Evolutionary conservation across 2,113 vertebrate genomes (phyloP), one percentile per base, ranked within the genome.

Genomic region (Apteryx owenii): DNA sequence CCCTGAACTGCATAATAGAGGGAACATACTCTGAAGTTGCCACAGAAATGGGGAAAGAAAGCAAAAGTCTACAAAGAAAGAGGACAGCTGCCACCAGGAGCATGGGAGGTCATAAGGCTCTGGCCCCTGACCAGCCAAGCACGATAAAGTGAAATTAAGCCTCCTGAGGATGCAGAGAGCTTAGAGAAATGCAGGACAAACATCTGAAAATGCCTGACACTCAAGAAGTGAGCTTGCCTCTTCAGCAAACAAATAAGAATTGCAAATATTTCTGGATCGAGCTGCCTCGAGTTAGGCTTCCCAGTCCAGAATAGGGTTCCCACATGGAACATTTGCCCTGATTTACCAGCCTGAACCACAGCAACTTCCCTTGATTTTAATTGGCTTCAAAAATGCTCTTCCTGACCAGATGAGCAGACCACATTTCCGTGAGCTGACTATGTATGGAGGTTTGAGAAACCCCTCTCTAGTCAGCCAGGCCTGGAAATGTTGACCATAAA

Each of bases 41-140:
- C 71, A 91, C 31, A 90, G 76, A 91, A 94, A 93, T 73, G 9
- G 19, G 12, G 23, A 83, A 91, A 80, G 26, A 90, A 91, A 83
- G 58, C 12, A 85, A 73, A 94, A 94, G 42, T 42, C 2, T 70
- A 69, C 26, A 77, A 77, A 85, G 81, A 91, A 89, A 88, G 64
- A 81, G 40, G 89, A 66, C 17, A 83, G 71, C 77, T 76, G 53
- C 18, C 58, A 70, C 7, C 26, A 71, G 44, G 44, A 48, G 16
- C 31, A 38, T 0, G 0, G 1, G 23, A 90, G 68, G 76, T 77
- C 2, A 9, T 36, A 58, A 90, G 72, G 3, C 23, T 22, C 72
- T 66, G 28, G 79, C 62, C 29, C 12, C 21, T 81, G 36, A 25
- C n/a, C 38, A 84, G 60, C 40, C 88, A 90, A 83, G 85, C 6